Evolutionary conservation across 2,797 vertebrate species (phyloP).

Genomic region (Acrossocheilus fasciatus): DNA sequence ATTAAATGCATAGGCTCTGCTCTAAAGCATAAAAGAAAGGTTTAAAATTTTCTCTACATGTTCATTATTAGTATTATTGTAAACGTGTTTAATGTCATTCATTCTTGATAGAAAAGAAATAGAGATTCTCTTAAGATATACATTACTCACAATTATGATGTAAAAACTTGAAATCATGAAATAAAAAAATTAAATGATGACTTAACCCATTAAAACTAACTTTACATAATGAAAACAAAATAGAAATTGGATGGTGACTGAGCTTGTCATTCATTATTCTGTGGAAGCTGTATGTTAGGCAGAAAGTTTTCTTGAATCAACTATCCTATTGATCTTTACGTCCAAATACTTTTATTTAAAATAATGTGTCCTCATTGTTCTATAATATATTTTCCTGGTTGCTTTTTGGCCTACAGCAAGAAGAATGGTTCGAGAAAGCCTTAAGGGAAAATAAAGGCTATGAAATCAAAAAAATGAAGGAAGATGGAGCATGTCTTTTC

Average conservation of each 20-base stretch:
- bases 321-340: background rate
- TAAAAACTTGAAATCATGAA: background rate
- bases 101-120: background rate
- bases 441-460: conserved; percentile 84
- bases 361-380: background rate
- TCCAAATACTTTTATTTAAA: background rate
- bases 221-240: background rate
- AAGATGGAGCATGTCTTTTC: conserved; percentile 83
- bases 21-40: background rate
- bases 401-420: conserved; percentile 70
- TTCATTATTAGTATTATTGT: background rate
- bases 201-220: background rate
- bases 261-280: background rate
- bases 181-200: background rate
- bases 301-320: background rate
- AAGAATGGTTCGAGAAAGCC: conserved; percentile 83
- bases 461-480: conserved; percentile 85
- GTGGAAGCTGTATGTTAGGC: background rate
- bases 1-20: background rate
- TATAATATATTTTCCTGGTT: conserved; percentile 10
- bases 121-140: background rate
- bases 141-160: background rate
- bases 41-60: background rate
- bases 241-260: background rate
- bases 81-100: background rate